Percentiles rank a stretch among this genome's conserved stretches.
phyloP scores from a whole-genome alignment of 2,113 vertebrate species.

The Porphyrio hochstetteri region DNA sequence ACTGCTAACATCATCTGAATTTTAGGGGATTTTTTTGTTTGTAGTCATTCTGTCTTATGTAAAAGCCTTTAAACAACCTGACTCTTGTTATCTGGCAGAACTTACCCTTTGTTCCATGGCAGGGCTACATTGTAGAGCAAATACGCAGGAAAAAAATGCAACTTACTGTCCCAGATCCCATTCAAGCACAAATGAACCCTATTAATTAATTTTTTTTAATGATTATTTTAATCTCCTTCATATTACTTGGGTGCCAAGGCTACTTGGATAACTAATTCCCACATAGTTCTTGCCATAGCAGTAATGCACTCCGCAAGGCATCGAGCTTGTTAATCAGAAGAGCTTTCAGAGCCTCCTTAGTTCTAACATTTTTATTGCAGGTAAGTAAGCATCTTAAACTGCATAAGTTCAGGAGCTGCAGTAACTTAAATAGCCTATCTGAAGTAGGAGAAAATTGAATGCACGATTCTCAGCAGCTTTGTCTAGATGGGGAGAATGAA shows the following conservation, averaged over 20 bases:
- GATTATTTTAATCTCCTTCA: neutral
- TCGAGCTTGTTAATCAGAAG: conserved; percentile 3
- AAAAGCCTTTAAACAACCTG: neutral
- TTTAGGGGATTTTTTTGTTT: neutral
- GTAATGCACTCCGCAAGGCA: neutral
- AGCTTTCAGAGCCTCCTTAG: conserved; percentile 6
- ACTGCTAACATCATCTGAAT: neutral
- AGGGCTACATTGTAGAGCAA: neutral
- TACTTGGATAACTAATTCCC: neutral
- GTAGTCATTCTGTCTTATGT: neutral
- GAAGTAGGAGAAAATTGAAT: conserved; percentile 18
- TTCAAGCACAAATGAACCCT: neutral
- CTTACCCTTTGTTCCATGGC: neutral
- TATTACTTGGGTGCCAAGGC: neutral
- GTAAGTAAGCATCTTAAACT: conserved; percentile 27
- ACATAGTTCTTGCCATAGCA: neutral
- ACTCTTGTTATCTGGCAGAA: neutral
- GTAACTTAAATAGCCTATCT: conserved; percentile 12
- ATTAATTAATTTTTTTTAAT: neutral
- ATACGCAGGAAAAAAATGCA: neutral
- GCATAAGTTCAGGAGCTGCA: neutral
- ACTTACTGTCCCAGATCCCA: neutral
- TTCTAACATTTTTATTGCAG: conserved; percentile 32
- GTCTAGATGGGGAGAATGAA: neutral
- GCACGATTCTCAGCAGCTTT: neutral